Base-by-base conservation (phyloP, 2,113 vertebrate species). In the Willisornis vidua region DNA sequence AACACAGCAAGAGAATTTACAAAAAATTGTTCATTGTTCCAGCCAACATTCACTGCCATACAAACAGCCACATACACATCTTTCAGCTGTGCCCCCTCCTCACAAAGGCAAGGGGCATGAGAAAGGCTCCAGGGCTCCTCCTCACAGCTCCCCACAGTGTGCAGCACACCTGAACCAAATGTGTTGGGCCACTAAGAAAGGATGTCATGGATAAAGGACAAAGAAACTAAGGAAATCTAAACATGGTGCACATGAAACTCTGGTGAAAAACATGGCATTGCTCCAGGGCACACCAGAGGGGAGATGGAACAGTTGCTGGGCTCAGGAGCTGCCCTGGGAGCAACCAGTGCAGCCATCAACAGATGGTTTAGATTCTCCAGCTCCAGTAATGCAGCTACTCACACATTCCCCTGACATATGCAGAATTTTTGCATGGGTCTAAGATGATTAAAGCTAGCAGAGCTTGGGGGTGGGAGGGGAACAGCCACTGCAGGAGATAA, bases 151-250 rank as follows among this genome's bases (percentile, higher is more conserved):
- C 55, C 14, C 73, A 58, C 9, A 8, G 4, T 37, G 8, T 28
- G n/a, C 48, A 58, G 9, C 1, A 0, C 66, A 68, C 28, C 54
- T 46, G 15, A 58, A 58, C 3, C 0, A 19, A n/a, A 23, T 1
- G 16, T 31, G 22, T 35, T 52, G 49, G 54, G 23, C 66, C 43
- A 22, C 52, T 28, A 25, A 22, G 54, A 88, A 73, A 68, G 31
- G 31, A 41, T 54, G 12, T 54, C 26, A 11, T 14, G 28, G 14
- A 8, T 46, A 59, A 37, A 59, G 14, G n/a, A 37, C 58, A 89
- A 68, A 70, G 45, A 74, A 70, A n/a, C 43, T 76, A 41, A 4
- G 14, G 31, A 8, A 63, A 1, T 7, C 46, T 57, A 71, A 57
- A 46, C 25, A 57, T 1, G 4, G 65, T 33, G 54, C 1, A 0